Base-by-base conservation (phyloP, 2,113 vertebrate genomes). In the Tyrannus savana region DNA sequence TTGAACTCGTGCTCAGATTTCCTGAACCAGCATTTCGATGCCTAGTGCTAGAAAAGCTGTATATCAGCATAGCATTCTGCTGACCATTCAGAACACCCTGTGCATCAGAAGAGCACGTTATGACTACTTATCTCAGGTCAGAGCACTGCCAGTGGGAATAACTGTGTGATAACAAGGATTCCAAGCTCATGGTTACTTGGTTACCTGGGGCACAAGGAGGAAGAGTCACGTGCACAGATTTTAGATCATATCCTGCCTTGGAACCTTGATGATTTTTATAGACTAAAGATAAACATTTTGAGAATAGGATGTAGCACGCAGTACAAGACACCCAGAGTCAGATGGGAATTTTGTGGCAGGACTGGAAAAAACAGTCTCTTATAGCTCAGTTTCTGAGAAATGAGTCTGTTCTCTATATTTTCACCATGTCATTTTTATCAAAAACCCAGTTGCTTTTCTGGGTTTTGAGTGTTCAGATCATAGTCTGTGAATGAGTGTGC, bases 1-100 rank as follows among this genome's bases (percentile, higher is more conserved):
- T 2, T 90, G 47, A 68, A 31, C 78, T 90, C 0, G 0, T 28
- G 68, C 64, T 93, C 46, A 53, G 59, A 88, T 87, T 95, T 90
- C 93, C 76, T 95, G 81, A 96, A 77, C n/a, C 66, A 93, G 64
- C 87, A 58, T 91, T 95, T 91, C 17, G 14, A 73, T 28, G 37
- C 80, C 68, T 52, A 4, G 30, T 63, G 52, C 63, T 52, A 44
- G 74, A 93, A 76, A 89, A 87, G 19, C 55, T 19, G n/a, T 62
- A 0, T 47, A 78, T 95, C 80, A 92, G 91, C 91, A 87, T 4
- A 89, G 69, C 28, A 1, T 91, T 81, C 64, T 93, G 89, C 94
- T 93, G 91, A 89, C 89, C 53, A 13, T 28, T 95, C 49, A 75
- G 81, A 93, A 87, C 87, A 79, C 14, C 35, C 71, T 37, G 84